A percentile compares a stretch with the other conserved stretches of the same genome.
Evolutionary conservation across 2,888 invertebrate genomes (phyloP).

Genomic region (Coelinius sp.): DNA sequence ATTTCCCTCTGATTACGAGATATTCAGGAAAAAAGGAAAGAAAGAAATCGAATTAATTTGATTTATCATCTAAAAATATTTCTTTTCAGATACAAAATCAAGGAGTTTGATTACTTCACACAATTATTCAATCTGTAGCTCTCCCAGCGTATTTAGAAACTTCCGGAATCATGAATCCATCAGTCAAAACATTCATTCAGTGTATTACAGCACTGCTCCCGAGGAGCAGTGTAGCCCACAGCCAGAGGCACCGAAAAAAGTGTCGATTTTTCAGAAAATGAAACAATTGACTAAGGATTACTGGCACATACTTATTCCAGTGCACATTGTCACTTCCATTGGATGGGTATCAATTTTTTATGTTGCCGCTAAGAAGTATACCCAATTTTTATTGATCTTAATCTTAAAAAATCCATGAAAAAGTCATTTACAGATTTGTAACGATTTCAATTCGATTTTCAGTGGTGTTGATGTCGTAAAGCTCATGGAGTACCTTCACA

Average conservation of each 20-base stretch:
- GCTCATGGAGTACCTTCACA: conserved; percentile 81
- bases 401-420: background rate
- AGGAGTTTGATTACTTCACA: conserved; percentile 15
- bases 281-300: conserved; percentile 95
- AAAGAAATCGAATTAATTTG: background rate
- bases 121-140: conserved; percentile 3
- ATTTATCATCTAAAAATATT: background rate
- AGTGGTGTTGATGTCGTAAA: conserved; percentile 94
- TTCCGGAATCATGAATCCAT: conserved; percentile 8
- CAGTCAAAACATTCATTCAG: background rate
- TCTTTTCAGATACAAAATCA: conserved; percentile 42
- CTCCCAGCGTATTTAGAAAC: background rate
- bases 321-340: conserved; percentile 89
- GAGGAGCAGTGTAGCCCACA: background rate
- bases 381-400: background rate
- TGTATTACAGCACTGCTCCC: background rate
- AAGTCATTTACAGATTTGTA: background rate
- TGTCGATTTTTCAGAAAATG: conserved; percentile 81
- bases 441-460: conserved; percentile 47
- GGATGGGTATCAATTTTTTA: conserved; percentile 93
- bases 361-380: conserved; percentile 87
- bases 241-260: background rate
- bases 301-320: conserved; percentile 96
- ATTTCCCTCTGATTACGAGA: no score
- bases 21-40: no score